A percentile compares a stretch with the other conserved stretches of the same genome.
phyloP scores from a whole-genome alignment of 2,113 vertebrate genomes.

The Lota lota region DNA sequence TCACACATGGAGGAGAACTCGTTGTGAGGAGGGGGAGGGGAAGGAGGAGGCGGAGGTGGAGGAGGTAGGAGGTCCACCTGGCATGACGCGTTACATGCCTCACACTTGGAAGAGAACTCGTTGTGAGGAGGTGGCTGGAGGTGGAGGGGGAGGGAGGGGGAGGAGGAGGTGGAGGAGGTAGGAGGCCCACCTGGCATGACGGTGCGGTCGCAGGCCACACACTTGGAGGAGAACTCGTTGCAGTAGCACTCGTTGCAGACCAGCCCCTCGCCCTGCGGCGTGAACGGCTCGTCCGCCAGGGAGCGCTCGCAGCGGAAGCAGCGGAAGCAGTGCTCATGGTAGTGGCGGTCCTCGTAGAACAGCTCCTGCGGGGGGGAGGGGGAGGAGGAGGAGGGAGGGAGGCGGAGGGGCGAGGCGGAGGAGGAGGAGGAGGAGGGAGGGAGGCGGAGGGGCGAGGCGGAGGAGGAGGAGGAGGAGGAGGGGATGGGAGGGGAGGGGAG shows the following conservation, averaged over 20 bases:
- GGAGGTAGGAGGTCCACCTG: conserved; percentile 72
- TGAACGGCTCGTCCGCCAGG: conserved; percentile 88
- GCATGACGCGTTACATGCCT: conserved; percentile 42
- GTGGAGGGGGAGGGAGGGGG: background rate
- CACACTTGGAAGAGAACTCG: too few species aligned
- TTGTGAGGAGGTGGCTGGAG: background rate
- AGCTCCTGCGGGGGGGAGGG: conserved; percentile 80
- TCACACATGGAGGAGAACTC: too few species aligned
- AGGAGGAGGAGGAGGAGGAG: background rate
- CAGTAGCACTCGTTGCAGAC: conserved; percentile 94
- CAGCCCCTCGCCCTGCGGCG: conserved; percentile 84
- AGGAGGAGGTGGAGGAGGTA: background rate
- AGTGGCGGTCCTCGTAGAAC: conserved; percentile 88
- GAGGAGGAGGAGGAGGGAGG: background rate
- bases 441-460: background rate
- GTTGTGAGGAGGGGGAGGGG: background rate
- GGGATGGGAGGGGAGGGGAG: too few species aligned
- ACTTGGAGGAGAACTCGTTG: conserved; percentile 92
- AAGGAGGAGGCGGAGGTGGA: background rate
- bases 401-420: background rate
- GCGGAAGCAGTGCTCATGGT: conserved; percentile 91
- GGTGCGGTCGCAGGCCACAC: conserved; percentile 85
- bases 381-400: background rate
- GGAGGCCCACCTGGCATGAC: conserved; percentile 87
- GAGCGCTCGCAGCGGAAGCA: conserved; percentile 91